phyloP scores from a whole-genome alignment of 2,113 vertebrate species.

The Onychorhynchus coronatus region DNA sequence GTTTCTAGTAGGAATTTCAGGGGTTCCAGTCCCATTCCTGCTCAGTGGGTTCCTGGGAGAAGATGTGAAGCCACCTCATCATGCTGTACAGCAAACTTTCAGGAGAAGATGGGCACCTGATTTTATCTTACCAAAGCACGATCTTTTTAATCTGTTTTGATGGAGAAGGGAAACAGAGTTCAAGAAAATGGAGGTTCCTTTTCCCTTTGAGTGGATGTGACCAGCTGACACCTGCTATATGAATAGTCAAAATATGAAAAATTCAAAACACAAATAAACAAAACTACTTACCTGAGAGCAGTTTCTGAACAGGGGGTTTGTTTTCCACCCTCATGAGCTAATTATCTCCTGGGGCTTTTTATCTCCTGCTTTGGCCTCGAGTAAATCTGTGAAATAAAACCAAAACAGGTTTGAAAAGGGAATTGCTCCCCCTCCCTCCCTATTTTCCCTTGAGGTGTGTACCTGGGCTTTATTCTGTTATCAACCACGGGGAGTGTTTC shows the following conservation, averaged over 20 bases:
- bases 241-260: not conserved
- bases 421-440: not conserved
- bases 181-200: not conserved
- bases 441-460: not conserved
- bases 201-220: not conserved
- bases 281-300: not conserved
- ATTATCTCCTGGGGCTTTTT: not conserved
- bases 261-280: not conserved
- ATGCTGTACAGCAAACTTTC: not conserved
- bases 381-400: not conserved
- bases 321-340: not conserved
- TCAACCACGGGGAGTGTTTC: fast-evolving
- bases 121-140: not conserved
- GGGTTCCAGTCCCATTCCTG: not conserved
- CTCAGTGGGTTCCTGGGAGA: not conserved
- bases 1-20: not conserved
- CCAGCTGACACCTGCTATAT: not conserved
- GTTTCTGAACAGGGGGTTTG: not conserved
- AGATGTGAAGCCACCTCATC: not conserved
- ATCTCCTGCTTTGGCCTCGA: not conserved
- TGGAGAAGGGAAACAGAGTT: not conserved
- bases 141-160: not conserved
- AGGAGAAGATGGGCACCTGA: fast-evolving
- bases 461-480: not conserved
- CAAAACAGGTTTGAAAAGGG: not conserved